Evolutionary conservation across 2,888 invertebrate species (phyloP).

Genomic region (Dyspetes luteomarginatus): DNA sequence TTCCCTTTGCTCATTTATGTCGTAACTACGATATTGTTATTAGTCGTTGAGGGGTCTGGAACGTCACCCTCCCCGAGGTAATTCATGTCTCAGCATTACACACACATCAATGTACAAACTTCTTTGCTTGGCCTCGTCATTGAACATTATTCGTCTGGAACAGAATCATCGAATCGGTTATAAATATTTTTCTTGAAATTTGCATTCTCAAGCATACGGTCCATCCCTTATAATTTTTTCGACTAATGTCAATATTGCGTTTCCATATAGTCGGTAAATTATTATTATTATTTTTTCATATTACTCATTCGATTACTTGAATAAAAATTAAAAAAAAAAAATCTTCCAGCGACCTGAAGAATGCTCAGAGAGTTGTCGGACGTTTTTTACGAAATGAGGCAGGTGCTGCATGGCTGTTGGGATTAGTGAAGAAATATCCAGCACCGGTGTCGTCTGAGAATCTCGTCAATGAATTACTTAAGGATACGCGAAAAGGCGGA

Average conservation of each 20-base stretch:
- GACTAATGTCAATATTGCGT: background rate
- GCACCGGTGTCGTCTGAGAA: constrained; percentile 63
- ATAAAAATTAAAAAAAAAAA: background rate
- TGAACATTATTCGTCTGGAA: too few species aligned
- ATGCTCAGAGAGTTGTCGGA: constrained; percentile 63
- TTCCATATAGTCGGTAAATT: background rate
- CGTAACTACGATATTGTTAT: constrained; percentile 17
- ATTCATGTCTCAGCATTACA: constrained; percentile 6
- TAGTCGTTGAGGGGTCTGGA: constrained; percentile 25
- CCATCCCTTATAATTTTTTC: background rate
- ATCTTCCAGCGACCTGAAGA: constrained; percentile 62
- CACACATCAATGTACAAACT: too few species aligned
- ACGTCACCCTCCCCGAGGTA: constrained; percentile 57
- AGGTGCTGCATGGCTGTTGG: constrained; percentile 62
- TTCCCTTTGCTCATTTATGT: constrained; percentile 38
- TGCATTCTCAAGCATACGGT: too few species aligned
- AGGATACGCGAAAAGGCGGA: constrained; percentile 31
- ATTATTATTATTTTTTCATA: background rate
- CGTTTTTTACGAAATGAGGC: constrained; percentile 61
- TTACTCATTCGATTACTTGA: too few species aligned
- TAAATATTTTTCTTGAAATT: too few species aligned
- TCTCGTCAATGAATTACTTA: constrained; percentile 60
- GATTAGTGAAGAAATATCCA: constrained; percentile 42
- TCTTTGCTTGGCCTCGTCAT: too few species aligned
- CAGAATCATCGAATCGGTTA: too few species aligned